These are phyloP conservation scores for Sylvilagus bachmani DNA, from an alignment of 2,113 vertebrate species.

Conservation along the genomic window DNA sequence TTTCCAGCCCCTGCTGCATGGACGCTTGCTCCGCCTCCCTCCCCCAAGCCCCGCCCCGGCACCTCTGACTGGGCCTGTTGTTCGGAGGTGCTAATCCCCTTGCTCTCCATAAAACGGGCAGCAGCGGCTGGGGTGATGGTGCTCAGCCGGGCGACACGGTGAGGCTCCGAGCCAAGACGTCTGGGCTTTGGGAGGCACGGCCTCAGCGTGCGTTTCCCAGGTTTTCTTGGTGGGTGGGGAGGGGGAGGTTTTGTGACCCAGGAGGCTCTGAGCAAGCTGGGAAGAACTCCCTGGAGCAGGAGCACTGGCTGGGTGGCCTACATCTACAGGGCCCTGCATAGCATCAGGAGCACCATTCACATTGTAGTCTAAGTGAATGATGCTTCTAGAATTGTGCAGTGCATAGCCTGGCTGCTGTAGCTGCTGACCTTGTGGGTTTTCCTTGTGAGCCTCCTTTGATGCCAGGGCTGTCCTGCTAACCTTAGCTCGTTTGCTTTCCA, in stretches of 20 bases:
- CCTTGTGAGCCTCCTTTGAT: neutral
- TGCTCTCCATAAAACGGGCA: neutral
- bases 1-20: neutral
- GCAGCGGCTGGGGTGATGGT: constrained; percentile 14
- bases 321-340: neutral
- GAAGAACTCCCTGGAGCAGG: constrained; percentile 28
- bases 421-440: neutral
- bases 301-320: neutral
- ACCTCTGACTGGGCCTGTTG: neutral
- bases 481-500: neutral
- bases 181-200: constrained; percentile 23
- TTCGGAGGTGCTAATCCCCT: constrained; percentile 50
- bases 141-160: constrained; percentile 52
- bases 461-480: neutral
- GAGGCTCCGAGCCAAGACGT: constrained; percentile 63
- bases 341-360: neutral
- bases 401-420: neutral
- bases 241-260: neutral
- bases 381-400: neutral
- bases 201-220: constrained; percentile 60
- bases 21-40: neutral
- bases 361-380: neutral
- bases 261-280: neutral
- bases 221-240: constrained; percentile 52
- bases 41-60: neutral